Base-by-base conservation (phyloP, 2,113 vertebrate species). In the Hiodon alosoides region DNA sequence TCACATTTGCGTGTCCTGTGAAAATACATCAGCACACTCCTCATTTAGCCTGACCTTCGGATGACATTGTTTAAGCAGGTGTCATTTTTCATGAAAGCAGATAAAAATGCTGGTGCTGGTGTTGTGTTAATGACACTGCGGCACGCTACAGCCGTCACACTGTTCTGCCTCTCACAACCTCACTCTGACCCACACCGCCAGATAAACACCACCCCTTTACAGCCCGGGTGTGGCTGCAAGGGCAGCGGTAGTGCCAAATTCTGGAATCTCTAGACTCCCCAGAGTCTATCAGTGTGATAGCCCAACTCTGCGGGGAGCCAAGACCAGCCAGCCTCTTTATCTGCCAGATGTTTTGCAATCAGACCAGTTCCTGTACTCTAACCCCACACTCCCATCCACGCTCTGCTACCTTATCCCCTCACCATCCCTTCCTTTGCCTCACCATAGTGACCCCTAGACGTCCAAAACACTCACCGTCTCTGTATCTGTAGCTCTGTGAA, bases 31-130 rank as follows among this genome's bases (percentile, higher is more conserved):
- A 77, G 17, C 64, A 4, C 72, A 73, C 50, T 69, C 76, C 78
- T 83, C 58, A 79, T 83, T 65, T 74, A 51, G 74, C 55, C 46
- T 81, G 81, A 82, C 83, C 82, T 86, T 82, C 80, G 69, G 10
- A 50, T 51, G 71, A 71, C 80, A 67, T n/a, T 77, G 67, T 46
- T 48, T 0, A 76, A 77, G 78, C 74, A 3, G 77, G 55, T 51
- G 50, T 80, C 78, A 73, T 85, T 84, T 72, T 77, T 83, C 82
- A 82, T 10, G 7, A n/a, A 7, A 46, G 64, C n/a, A 73, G 67
- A 79, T 74, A 74, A 76, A 80, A 72, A 4, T 48, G 54, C 73
- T 77, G 51, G 73, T 31, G 59, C 65, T 72, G 52, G 79, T 2
- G 59, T n/a, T 54, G 3, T 2, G 72, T 65, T 81, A 80, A 83